Percentiles rank a stretch among this genome's conserved stretches.
Conservation (phyloP, 2,113 vertebrate genomes). For the Hemiscyllium ocellatum region DNA sequence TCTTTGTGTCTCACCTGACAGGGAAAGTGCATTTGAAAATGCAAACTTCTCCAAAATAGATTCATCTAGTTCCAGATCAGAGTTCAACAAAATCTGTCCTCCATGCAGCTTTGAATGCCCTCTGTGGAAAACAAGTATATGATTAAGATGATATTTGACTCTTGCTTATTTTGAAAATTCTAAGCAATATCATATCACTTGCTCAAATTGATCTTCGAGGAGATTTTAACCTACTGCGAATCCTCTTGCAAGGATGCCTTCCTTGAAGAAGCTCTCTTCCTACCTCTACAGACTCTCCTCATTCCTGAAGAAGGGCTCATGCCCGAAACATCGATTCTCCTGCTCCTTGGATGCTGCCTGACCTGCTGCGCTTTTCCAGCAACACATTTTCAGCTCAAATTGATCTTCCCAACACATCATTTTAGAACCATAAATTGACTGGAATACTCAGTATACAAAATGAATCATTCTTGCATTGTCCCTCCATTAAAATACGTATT, state of each 20-base stretch:
- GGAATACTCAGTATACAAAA: neutral
- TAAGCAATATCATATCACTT: neutral
- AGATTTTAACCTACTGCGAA: no score
- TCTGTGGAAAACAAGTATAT: slow-evolving; percentile 54
- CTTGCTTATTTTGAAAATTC: neutral
- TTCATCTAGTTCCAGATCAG: slow-evolving; percentile 65
- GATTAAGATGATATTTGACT: neutral
- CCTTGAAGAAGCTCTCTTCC: no score
- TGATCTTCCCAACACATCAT: neutral
- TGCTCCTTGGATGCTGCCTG: no score
- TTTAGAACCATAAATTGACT: neutral
- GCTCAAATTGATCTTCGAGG: neutral
- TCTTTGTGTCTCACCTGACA: slow-evolving; percentile 70
- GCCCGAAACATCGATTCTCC: no score
- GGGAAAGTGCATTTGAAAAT: slow-evolving; percentile 91
- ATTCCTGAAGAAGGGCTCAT: no score
- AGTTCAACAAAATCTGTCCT: slow-evolving; percentile 77
- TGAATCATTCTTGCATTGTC: neutral
- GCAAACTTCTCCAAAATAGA: slow-evolving; percentile 86
- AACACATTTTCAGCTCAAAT: no score
- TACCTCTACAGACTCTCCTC: no score
- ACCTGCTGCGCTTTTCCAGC: no score
- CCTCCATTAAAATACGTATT: neutral
- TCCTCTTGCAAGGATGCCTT: no score
- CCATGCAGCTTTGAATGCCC: slow-evolving; percentile 80